These are phyloP conservation scores for Gerosis bhagava DNA, from an alignment of 2,888 invertebrate species.

Conservation along the genomic window DNA sequence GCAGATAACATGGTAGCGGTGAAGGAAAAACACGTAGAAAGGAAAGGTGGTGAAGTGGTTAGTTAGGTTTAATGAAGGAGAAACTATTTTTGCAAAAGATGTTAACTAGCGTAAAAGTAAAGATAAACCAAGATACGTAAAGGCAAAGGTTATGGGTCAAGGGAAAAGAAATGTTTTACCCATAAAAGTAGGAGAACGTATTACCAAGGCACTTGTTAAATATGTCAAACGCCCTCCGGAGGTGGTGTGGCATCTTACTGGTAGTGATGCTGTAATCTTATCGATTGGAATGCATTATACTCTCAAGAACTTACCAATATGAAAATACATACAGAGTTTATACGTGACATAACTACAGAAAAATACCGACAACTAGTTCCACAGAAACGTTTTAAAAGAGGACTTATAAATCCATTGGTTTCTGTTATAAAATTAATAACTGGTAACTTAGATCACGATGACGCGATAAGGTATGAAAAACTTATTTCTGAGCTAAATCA, in stretches of 20 bases:
- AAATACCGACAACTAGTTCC: too few species aligned
- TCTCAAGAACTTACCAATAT: neutral
- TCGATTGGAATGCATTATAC: slow-evolving; percentile 1
- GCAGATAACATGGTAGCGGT: neutral
- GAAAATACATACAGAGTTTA: too few species aligned
- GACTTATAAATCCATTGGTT: slow-evolving; percentile 1
- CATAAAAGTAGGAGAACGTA: neutral
- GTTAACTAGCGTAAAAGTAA: slow-evolving; percentile 7
- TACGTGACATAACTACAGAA: slow-evolving; percentile 5
- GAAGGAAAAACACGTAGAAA: slow-evolving; percentile 4
- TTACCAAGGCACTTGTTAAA: neutral
- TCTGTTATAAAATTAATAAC: slow-evolving; percentile 5
- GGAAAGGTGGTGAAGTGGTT: slow-evolving; percentile 7
- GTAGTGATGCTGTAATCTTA: neutral
- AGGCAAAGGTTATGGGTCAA: slow-evolving; percentile 1
- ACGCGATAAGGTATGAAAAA: neutral
- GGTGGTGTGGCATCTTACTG: slow-evolving; percentile 1
- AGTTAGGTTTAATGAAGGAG: neutral
- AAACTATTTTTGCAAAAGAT: slow-evolving; percentile 4
- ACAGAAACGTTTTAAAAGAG: neutral
- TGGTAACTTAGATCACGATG: slow-evolving; percentile 1
- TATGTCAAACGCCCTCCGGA: slow-evolving; percentile 16
- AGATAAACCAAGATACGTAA: slow-evolving; percentile 9
- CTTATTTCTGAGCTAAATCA: neutral
- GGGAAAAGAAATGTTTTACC: neutral